Conservation (phyloP, 2,888 invertebrate species). For the Lithophane semibrunnea region DNA sequence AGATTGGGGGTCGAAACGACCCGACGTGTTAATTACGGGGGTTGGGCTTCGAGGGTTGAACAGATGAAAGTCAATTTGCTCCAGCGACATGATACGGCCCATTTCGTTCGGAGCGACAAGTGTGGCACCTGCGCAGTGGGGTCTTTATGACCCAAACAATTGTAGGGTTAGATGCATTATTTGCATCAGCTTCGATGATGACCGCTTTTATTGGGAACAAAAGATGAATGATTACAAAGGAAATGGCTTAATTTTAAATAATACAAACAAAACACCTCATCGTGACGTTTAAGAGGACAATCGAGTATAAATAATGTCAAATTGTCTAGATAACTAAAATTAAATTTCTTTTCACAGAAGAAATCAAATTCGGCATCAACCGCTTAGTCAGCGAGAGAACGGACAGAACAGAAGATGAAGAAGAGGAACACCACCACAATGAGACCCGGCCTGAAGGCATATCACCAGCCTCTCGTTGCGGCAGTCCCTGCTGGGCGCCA, state of each 20-base stretch:
- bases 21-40: slow-evolving; percentile 91
- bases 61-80: slow-evolving; percentile 92
- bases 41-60: slow-evolving; percentile 86
- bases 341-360: slow-evolving; percentile 91
- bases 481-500: slow-evolving; percentile 90
- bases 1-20: slow-evolving; percentile 84
- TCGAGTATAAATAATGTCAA: background rate
- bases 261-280: slow-evolving; percentile 3
- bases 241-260: slow-evolving; percentile 40
- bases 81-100: slow-evolving; percentile 92
- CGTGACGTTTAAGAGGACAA: background rate
- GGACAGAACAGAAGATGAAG: slow-evolving; percentile 92
- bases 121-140: slow-evolving; percentile 88
- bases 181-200: slow-evolving; percentile 56
- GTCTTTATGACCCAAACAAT: slow-evolving; percentile 81
- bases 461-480: slow-evolving; percentile 88
- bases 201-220: slow-evolving; percentile 44
- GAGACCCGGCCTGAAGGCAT: slow-evolving; percentile 81
- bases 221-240: slow-evolving; percentile 28
- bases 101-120: slow-evolving; percentile 90
- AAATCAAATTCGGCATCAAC: slow-evolving; percentile 96
- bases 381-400: slow-evolving; percentile 93
- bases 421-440: slow-evolving; percentile 87
- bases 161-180: slow-evolving; percentile 71
- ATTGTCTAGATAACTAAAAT: background rate